Conservation (phyloP, 23 tunicate species). For the Diplosoma virens region DNA sequence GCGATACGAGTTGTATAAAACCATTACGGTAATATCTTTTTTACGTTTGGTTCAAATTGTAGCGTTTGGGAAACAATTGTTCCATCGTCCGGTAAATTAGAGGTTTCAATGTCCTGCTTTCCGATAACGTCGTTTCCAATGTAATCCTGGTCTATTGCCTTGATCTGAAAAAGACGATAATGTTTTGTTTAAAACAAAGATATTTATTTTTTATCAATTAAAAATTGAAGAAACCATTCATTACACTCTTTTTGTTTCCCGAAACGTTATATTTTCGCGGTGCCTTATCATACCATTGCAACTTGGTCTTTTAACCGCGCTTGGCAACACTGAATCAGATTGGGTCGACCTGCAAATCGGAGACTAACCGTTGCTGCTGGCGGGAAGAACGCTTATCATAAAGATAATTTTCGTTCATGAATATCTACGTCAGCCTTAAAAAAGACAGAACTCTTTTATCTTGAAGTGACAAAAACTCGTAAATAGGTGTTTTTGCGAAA, state of each 20-base stretch:
- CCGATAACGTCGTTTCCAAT: background rate
- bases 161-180: background rate
- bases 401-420: too few species aligned
- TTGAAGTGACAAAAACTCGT: too few species aligned
- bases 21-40: background rate
- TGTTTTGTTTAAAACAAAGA: background rate
- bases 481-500: too few species aligned
- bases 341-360: too few species aligned
- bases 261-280: too few species aligned
- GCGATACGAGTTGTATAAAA: background rate
- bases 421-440: too few species aligned
- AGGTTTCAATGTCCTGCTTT: background rate
- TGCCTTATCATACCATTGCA: too few species aligned
- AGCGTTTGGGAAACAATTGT: background rate
- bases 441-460: too few species aligned
- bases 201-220: background rate
- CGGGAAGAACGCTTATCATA: too few species aligned
- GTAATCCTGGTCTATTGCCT: background rate
- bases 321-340: too few species aligned
- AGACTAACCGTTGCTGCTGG: too few species aligned
- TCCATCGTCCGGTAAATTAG: background rate
- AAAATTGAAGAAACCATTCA: background rate
- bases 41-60: conserved; percentile 8
- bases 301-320: too few species aligned
- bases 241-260: background rate